Evolutionary conservation across 1,140 invertebrate species (phyloP), one percentile per base, ranked within the genome.

Genomic region (Frieseomelitta varia): DNA sequence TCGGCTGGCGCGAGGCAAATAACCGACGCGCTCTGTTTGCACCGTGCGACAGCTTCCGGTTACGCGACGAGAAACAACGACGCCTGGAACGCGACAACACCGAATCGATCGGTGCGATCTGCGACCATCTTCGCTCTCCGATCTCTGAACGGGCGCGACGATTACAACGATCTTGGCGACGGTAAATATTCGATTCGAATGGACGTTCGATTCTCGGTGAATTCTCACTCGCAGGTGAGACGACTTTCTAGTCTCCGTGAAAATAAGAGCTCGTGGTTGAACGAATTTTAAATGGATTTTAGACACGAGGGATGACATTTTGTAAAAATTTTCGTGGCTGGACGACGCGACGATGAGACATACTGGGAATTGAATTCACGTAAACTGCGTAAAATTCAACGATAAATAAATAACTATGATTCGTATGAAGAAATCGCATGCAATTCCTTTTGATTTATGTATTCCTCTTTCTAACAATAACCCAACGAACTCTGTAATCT

Each of bases 1-100:
- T 89, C 39, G 71, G 80, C 55, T 79, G 67, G 27, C 76, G 47
- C 74, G 73, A 77, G 78, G 87, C 87, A 87, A 89, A 89, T 86
- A 81, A 55, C 55, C 58, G 77, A 82, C 61, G 77, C 65, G 51
- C n/a, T 47, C 39, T 84, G 85, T 87, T 87, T 84, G 69, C 81
- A 6, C 58, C 63, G 27, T 27, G 27, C 71, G 67, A 78, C 39
- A 86, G 84, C 81, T 79, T 89, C 85, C 78, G 67, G 61, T 74
- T 76, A 79, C 80, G 58, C 39, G 67, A 17, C 27, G 34, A 58
- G 76, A 82, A 88, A 71, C 73, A 85, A 84, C 55, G 53, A 47
- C 34, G 34, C 11, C 14, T 2, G 0, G 27, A 14, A 53, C 2
- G 24, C 19, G 24, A 17, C 30, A 21, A 12, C 17, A 6, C 10